Percentiles rank a stretch among this genome's conserved stretches.
phyloP scores from a whole-genome alignment of 1,140 invertebrate species.

The Aricia agestis region DNA sequence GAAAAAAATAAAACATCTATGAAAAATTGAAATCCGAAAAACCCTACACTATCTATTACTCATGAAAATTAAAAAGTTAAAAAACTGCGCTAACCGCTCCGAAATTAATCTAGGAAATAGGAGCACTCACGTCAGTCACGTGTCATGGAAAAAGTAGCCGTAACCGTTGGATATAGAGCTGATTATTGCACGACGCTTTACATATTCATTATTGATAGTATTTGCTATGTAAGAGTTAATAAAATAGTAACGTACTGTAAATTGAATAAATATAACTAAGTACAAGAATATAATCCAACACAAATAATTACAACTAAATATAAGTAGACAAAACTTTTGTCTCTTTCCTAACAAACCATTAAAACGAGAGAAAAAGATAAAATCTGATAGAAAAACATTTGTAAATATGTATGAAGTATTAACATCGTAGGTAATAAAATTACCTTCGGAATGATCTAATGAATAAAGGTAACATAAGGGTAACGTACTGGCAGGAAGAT shows the following conservation, averaged over 20 bases:
- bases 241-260: background rate
- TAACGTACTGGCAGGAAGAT: conserved; percentile 31
- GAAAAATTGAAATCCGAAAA: background rate
- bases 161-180: background rate
- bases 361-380: background rate
- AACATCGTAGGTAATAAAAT: background rate
- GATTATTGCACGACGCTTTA: background rate
- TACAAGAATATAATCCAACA: no score
- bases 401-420: background rate
- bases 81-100: conserved; percentile 2
- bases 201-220: conserved; percentile 1
- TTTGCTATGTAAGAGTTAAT: background rate
- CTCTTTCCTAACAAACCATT: background rate
- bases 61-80: conserved; percentile 3
- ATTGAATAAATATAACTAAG: background rate
- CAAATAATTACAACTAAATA: background rate
- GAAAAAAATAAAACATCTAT: background rate
- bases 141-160: background rate
- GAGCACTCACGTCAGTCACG: background rate
- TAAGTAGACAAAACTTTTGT: background rate
- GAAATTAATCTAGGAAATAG: conserved; percentile 3
- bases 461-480: conserved; percentile 18
- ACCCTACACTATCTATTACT: background rate
- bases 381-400: background rate
- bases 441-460: conserved; percentile 6